Base-by-base conservation (phyloP, 2,888 invertebrate genomes). In the Nomada goodeniana region DNA sequence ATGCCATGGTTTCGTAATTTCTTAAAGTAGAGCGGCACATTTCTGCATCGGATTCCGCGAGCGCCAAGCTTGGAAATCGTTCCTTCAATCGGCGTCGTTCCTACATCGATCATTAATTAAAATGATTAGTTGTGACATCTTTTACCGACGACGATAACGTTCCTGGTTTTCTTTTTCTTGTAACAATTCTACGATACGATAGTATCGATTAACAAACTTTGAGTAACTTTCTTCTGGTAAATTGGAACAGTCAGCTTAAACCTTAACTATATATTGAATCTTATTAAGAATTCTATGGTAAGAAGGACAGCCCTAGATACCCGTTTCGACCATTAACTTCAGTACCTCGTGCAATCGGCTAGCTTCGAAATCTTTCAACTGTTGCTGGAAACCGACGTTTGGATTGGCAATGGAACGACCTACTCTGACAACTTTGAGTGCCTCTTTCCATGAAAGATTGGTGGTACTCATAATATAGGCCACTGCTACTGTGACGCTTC, bases 401-500 rank as follows among this genome's bases (percentile, higher is more conserved):
- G 99, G 99, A 95, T 98, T 98, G 92, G 99, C 99, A 61, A 98
- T 97, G 0, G 97, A 96, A 79, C 99, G 96, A 55, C 98, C 98
- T 0, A 98, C 98, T 82, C 98, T 96, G 68, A 99, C 98, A 82
- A 98, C 98, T 94, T 98, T 98, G 82, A 99, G 94, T 1, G 98
- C 97, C 91, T 99, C 98, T 89, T 98, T 97, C 98, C 98, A 98
- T 76, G 96, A 96, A 67, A 99, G 95, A 83, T 96, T 95, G 44
- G 99, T 98, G 82, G 97, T 98, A 63, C 98, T 97, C 98, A 99
- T 99, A 85, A 99, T 97, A 94, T 99, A 99, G 57, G 99, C 99
- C 76, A 98, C 98, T 0, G 98, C 98, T 72, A 99, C 97, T 0
- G 99, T 98, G 86, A 99, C 99, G 91, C 98, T 98, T 29, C 99